These are phyloP conservation scores for Aurelia sp. DNA, from an alignment of 30 jellyfish, hydroid and myxozoan genomes.

Conservation along the genomic window DNA sequence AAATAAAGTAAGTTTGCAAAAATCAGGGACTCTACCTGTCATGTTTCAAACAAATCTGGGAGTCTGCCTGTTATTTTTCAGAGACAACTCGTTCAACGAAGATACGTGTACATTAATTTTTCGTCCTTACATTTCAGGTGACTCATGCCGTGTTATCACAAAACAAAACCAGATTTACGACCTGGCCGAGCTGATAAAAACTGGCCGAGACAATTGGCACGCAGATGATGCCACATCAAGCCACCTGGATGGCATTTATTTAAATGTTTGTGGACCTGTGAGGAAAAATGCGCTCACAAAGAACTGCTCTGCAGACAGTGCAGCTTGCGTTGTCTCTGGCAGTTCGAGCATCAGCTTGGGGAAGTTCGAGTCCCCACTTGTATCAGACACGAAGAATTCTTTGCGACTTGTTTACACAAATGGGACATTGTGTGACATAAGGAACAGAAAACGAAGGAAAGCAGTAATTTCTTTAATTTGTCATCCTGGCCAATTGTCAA, in stretches of 20 bases:
- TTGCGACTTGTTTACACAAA: conserved; percentile 48
- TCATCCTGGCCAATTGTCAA: conserved; percentile 72
- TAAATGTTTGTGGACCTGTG: conserved; percentile 72
- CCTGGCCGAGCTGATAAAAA: conserved; percentile 50
- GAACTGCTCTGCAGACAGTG: conserved; percentile 58
- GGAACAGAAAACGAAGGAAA: background rate
- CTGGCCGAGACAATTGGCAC: conserved; percentile 55
- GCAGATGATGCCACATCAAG: conserved; percentile 36
- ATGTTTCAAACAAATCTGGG: too few species aligned
- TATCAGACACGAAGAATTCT: conserved; percentile 38
- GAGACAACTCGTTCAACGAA: too few species aligned
- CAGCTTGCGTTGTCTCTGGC: conserved; percentile 64
- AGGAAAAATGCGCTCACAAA: conserved; percentile 23
- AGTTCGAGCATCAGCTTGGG: conserved; percentile 54
- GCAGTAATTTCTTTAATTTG: conserved; percentile 53
- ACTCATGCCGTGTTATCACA: conserved; percentile 45
- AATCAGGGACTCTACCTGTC: too few species aligned
- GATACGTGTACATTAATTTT: background rate
- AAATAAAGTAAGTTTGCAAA: too few species aligned
- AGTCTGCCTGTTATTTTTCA: too few species aligned
- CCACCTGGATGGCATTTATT: conserved; percentile 15
- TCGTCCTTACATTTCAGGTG: background rate
- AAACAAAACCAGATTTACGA: conserved; percentile 56
- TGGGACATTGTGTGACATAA: conserved; percentile 58
- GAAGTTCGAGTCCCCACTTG: conserved; percentile 23